Evolutionary conservation across 2,113 vertebrate species (phyloP), one percentile per base, ranked within the genome.

Genomic region (Xiphorhynchus elegans): DNA sequence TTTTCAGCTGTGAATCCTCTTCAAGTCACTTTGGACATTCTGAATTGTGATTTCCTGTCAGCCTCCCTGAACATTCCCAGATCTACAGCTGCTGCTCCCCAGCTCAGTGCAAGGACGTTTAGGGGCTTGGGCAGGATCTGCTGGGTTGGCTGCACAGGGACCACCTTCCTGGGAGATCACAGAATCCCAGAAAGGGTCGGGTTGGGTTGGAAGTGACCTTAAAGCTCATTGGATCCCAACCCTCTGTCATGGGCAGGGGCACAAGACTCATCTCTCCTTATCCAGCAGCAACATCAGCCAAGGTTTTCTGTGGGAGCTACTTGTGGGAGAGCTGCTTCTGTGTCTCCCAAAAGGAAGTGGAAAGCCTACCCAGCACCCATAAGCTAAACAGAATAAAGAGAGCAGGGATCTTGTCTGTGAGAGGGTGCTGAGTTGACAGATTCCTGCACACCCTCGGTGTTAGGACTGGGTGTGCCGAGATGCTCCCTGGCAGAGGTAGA

Each of bases 1-100:
- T 88, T 93, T 95, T 26, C 58, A 69, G 66, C 76, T 85, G 58
- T 44, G 87, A 85, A 80, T 83, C 70, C 74, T 89, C 87, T 72
- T 62, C 77, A 69, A 73, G 81, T 39, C 74, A 28, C 81, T 94
- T 28, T 18, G 75, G 95, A 66, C 50, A 14, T 66, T 68, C 6
- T 24, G 26, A 69, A 52, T 58, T 62, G 44, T 1, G 8, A 44
- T 52, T 92, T 62, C 60, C 47, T 19, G 25, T 3, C 49, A 87
- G 55, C 26, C 49, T 79, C 76, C 10, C 59, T 10, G 31, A 40
- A 11, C 3, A 19, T 49, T 87, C 40, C 28, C 31, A 28, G 44
- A 4, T 26, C 2, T n/a, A 44, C 11, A 2, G 44, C 3, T 47
- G 52, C 53, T n/a, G 59, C 40, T 56, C 7, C 16, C 28, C 20